Evolutionary conservation across 2,888 invertebrate species (phyloP), one percentile per base, ranked within the genome.

Genomic region (Gnatocerus cornutus): DNA sequence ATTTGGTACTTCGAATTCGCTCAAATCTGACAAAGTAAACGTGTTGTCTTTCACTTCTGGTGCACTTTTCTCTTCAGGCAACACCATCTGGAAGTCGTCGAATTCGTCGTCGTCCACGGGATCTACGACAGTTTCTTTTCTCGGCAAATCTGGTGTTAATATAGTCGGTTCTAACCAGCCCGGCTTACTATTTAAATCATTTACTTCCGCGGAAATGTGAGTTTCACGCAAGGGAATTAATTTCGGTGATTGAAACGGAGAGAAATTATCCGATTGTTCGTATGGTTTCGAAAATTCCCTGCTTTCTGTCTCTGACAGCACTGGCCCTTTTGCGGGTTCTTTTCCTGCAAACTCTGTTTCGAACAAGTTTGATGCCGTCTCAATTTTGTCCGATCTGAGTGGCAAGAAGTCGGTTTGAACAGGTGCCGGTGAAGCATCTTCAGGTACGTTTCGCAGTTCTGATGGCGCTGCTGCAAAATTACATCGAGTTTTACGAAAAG

Each of bases 261-360:
- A 84, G 74, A 88, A 87, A 68, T 87, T 87, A 73, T 86, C 86
- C 2, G 67, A 79, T 87, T 85, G 21, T 82, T 80, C 5, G 7
- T 37, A 6, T 13, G 53, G 12, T 53, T 53, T 53, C 8, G 53
- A 8, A 29, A 53, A 16, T 1, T 53, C 37, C 0, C 16, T 53
- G 37, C 3, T 10, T 14, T 76, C 74, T 5, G 30, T 33, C 10
- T 21, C 16, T 5, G n/a, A n/a, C 21, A 29, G 27, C 12, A 16
- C 9, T 39, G 12, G 3, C 6, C 0, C 7, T 14, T 46, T 43
- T 16, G 39, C 16, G 13, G 30, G 10, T 41, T n/a, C 5, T 63
- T 61, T 16, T 56, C 27, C 8, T 45, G 16, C 37, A 46, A 30
- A 30, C 33, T 58, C 52, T 6, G 41, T 13, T 59, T 55, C 62